These are phyloP conservation scores for Chauna torquata DNA, from an alignment of 2,113 vertebrate species.

Conservation along the genomic window DNA sequence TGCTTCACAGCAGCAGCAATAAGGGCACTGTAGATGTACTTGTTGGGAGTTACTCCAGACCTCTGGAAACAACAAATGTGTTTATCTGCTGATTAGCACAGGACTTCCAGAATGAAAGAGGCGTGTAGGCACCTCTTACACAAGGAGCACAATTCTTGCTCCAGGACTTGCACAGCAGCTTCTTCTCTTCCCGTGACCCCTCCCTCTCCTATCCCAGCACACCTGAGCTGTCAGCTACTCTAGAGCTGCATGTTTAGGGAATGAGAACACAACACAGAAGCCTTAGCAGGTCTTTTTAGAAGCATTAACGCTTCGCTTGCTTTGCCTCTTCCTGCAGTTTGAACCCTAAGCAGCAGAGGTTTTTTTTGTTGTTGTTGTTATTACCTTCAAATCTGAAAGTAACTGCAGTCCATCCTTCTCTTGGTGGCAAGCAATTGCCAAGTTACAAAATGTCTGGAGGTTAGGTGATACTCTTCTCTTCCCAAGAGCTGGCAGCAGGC, in stretches of 20 bases:
- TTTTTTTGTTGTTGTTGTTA: too few species aligned
- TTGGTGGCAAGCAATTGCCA: slow-evolving; percentile 85
- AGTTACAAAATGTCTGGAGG: slow-evolving; percentile 85
- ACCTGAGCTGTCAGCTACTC: neutral
- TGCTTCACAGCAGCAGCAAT: slow-evolving; percentile 82
- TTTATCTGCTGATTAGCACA: neutral
- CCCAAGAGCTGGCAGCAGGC: slow-evolving; percentile 79
- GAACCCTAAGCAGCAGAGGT: neutral
- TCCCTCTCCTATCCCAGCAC: neutral
- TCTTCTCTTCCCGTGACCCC: neutral
- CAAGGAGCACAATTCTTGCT: neutral
- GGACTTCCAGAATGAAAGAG: neutral
- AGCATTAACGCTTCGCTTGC: neutral
- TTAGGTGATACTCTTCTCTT: slow-evolving; percentile 78
- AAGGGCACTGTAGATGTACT: slow-evolving; percentile 87
- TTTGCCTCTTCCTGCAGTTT: neutral
- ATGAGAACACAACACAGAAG: neutral
- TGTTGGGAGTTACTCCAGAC: slow-evolving; percentile 84
- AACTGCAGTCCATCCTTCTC: slow-evolving; percentile 85
- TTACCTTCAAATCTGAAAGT: slow-evolving; percentile 90
- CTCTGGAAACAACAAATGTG: slow-evolving; percentile 66
- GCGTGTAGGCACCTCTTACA: neutral
- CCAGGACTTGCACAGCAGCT: neutral
- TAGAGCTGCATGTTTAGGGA: neutral
- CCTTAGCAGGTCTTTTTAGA: neutral